Conservation (phyloP, 2,888 invertebrate genomes). For the Drepana falcataria region DNA sequence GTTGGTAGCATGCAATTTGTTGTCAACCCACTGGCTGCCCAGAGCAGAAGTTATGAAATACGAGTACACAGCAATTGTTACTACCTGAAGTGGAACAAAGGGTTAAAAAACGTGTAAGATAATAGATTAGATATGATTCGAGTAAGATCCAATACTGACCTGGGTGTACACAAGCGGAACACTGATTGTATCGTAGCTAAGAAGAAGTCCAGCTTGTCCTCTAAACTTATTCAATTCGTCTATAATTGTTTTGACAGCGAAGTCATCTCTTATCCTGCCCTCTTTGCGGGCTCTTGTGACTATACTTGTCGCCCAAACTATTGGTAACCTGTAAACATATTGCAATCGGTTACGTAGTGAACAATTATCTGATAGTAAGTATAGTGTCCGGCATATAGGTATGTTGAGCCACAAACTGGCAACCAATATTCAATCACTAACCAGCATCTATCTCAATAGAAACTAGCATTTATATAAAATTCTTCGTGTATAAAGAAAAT, state of each 20-base stretch:
- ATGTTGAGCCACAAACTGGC: background rate
- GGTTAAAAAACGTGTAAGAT: background rate
- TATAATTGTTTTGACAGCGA: slow-evolving; percentile 93
- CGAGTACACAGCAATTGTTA: slow-evolving; percentile 94
- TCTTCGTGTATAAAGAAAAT: background rate
- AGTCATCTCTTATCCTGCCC: slow-evolving; percentile 92
- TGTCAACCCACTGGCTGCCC: slow-evolving; percentile 92
- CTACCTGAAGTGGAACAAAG: slow-evolving; percentile 77
- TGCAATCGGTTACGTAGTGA: background rate
- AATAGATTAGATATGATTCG: background rate
- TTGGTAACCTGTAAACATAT: slow-evolving; percentile 81
- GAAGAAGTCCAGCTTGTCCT: slow-evolving; percentile 86
- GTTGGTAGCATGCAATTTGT: slow-evolving; percentile 52
- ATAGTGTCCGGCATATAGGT: background rate
- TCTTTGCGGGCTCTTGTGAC: slow-evolving; percentile 93
- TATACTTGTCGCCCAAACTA: slow-evolving; percentile 94
- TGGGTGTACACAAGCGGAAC: slow-evolving; percentile 91
- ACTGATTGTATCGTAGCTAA: slow-evolving; percentile 88
- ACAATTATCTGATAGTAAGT: background rate
- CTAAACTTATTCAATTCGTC: slow-evolving; percentile 92
- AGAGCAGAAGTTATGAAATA: slow-evolving; percentile 93
- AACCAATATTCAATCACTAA: background rate
- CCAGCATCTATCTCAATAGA: background rate
- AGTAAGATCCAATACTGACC: slow-evolving; percentile 43
- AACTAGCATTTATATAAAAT: background rate